Base-by-base conservation (phyloP, 2,888 invertebrate species). In the Automeris io region DNA sequence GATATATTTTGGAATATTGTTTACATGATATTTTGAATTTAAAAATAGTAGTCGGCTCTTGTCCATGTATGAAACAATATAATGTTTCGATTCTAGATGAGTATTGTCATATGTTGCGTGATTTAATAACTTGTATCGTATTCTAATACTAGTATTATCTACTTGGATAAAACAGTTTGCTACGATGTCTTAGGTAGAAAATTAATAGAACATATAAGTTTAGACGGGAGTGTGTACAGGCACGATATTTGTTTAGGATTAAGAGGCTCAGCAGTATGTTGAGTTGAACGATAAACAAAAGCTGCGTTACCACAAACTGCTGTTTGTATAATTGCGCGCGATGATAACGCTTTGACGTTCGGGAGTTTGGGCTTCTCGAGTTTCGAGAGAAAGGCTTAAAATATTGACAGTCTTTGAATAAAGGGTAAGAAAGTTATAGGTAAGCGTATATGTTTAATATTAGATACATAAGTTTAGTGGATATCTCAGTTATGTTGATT, bases 121-220 rank as follows among this genome's bases (percentile, higher is more conserved):
- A n/a, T n/a, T n/a, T n/a, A n/a, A n/a, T n/a, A n/a, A n/a, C n/a
- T n/a, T n/a, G n/a, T n/a, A n/a, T n/a, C n/a, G n/a, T n/a, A n/a
- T n/a, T n/a, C n/a, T n/a, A n/a, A n/a, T n/a, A n/a, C n/a, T n/a
- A 18, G 24, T 35, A 18, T 19, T 26, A 39, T 26, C 33, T 18
- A 23, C 8, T 24, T 2, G 33, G 8, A 9, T n/a, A n/a, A n/a
- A n/a, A n/a, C n/a, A n/a, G n/a, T n/a, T n/a, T n/a, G n/a, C n/a
- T n/a, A n/a, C n/a, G n/a, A n/a, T n/a, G n/a, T n/a, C n/a, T n/a
- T n/a, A n/a, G 42, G 67, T 58, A 67, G 71, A 70, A 80, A 78
- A 78, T 77, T 81, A 79, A 81, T 83, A 82, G 81, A n/a, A n/a
- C n/a, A n/a, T n/a, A n/a, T n/a, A 83, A 81, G 77, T 80, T 82